These are phyloP conservation scores for Aethes cnicana DNA, from an alignment of 2,888 invertebrate genomes.

Conservation along the genomic window DNA sequence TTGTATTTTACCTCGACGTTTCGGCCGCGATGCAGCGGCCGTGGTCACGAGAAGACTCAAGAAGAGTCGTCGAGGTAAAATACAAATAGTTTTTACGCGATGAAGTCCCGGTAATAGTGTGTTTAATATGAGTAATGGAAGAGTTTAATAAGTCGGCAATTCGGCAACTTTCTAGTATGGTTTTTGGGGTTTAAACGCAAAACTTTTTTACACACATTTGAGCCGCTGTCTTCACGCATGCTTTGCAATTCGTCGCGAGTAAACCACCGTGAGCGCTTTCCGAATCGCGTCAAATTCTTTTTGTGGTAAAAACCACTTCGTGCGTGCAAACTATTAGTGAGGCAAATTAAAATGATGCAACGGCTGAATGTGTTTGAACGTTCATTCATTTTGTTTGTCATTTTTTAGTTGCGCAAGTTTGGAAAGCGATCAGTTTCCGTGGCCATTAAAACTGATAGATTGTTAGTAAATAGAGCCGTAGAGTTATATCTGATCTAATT, in stretches of 20 bases:
- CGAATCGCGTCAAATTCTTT: slow-evolving; percentile 30
- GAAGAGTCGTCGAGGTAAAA: too few species aligned
- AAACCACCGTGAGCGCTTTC: slow-evolving; percentile 44
- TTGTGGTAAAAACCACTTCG: slow-evolving; percentile 40
- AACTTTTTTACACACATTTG: not conserved
- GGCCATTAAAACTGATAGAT: slow-evolving; percentile 23
- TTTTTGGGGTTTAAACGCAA: too few species aligned
- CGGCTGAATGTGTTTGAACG: slow-evolving; percentile 30
- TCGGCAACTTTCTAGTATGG: too few species aligned
- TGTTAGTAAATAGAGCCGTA: slow-evolving; percentile 14
- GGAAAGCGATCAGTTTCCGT: slow-evolving; percentile 29
- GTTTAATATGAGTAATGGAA: too few species aligned
- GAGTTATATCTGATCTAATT: not conserved
- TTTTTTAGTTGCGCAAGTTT: slow-evolving; percentile 23
- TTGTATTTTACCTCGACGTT: too few species aligned
- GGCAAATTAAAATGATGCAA: slow-evolving; percentile 46
- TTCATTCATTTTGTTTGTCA: slow-evolving; percentile 19
- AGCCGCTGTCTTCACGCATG: slow-evolving; percentile 48
- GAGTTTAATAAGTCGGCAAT: too few species aligned
- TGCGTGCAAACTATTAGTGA: slow-evolving; percentile 49
- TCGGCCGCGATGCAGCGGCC: too few species aligned
- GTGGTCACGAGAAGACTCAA: too few species aligned
- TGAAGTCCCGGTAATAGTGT: too few species aligned
- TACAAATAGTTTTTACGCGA: too few species aligned
- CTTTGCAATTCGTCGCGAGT: slow-evolving; percentile 52